These are phyloP conservation scores for Pedicia rivosa DNA, from an alignment of 2,888 invertebrate species.

Conservation along the genomic window DNA sequence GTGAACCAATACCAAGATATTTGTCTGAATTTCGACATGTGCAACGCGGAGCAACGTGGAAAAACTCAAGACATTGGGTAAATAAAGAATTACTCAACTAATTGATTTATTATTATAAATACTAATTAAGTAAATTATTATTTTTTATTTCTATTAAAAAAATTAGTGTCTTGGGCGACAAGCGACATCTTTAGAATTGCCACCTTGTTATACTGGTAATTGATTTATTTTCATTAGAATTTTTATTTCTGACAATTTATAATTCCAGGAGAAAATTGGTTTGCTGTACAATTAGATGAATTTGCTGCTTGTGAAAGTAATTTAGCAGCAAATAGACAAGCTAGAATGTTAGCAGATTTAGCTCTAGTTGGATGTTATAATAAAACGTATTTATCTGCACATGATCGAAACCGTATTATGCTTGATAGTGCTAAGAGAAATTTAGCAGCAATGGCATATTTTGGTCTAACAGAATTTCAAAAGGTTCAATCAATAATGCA, in stretches of 20 bases:
- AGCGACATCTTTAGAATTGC: constrained; percentile 68
- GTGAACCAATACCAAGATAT: constrained; percentile 86
- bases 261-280: constrained; percentile 55
- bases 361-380: constrained; percentile 94
- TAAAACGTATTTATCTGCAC: constrained; percentile 51
- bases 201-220: constrained; percentile 49
- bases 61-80: constrained; percentile 60
- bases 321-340: constrained; percentile 91
- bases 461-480: constrained; percentile 92
- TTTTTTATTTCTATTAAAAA: too few species aligned
- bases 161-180: constrained; percentile 57
- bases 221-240: not conserved
- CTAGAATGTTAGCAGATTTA: constrained; percentile 93
- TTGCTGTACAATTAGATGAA: constrained; percentile 75
- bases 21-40: constrained; percentile 96
- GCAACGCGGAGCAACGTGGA: constrained; percentile 93
- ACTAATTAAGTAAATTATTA: too few species aligned
- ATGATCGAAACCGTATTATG: constrained; percentile 70
- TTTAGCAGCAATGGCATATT: constrained; percentile 88
- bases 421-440: constrained; percentile 92
- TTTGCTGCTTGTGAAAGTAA: constrained; percentile 87
- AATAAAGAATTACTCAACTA: too few species aligned
- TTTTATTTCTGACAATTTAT: not conserved
- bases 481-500: constrained; percentile 38
- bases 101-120: too few species aligned